Base-by-base conservation (phyloP, 2,113 vertebrate genomes). In the Ciconia maguari region DNA sequence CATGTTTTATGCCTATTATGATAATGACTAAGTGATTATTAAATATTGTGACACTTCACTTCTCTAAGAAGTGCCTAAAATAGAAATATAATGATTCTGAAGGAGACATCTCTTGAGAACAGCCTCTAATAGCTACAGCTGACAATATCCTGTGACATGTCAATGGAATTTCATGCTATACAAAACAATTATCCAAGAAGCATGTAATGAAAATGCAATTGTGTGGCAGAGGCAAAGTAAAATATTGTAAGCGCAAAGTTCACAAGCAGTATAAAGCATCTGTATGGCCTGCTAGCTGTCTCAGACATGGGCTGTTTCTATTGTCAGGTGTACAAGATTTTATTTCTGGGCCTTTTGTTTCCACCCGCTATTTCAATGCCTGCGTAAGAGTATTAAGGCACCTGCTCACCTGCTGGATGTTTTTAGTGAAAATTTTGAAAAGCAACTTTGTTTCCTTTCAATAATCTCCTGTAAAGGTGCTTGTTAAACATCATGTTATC, bases 21-120 rank as follows among this genome's bases (percentile, higher is more conserved):
- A 52, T 84, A 94, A 89, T 69, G 30, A 70, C 48, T 71, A 88
- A 86, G 41, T 54, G 57, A 94, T 87, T 82, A 72, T 91, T 91
- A 92, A 95, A 94, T 94, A 93, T 95, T 94, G 55, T 81, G 70
- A 95, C 54, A 93, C 34, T 60, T 82, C 4, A 32, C 36, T 94
- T 94, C 75, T 74, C 34, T 77, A 69, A 85, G 57, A 92, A 58
- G 29, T 42, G 27, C 22, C 49, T 83, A 71, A 91, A 94, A 77
- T 49, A 83, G 32, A 91, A 93, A 93, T 75, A 79, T 8, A 91
- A 30, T 70, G 6, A 80, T 89, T 80, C 46, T 4, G 1, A 77
- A 83, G 26, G 29, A 91, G 34, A 27, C 4, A 26, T 38, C 7
- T 16, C 54, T 58, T 69, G 60, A 90, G 72, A 78, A 81, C 22